Conservation (phyloP, 37 sponge, comb jelly and placozoan genomes). For the Chondrilla cf. caribensis region DNA sequence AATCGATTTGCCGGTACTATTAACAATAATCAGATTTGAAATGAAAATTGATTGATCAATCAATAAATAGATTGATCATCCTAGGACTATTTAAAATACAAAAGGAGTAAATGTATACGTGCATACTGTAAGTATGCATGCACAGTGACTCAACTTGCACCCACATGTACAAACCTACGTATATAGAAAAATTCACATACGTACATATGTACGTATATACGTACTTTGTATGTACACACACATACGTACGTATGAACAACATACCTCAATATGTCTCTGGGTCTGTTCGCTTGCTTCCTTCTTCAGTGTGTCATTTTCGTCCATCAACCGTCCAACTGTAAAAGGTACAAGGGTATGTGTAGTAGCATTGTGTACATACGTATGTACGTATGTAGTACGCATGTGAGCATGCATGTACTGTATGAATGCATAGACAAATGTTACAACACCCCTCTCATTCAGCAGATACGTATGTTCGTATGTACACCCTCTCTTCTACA, state of each 20-base stretch:
- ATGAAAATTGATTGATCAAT: too few relatives aligned
- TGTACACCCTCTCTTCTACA: background rate
- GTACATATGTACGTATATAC: background rate
- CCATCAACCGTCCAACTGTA: background rate
- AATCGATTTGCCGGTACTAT: too few relatives aligned
- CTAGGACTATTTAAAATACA: too few relatives aligned
- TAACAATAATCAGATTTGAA: too few relatives aligned
- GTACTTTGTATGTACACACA: background rate
- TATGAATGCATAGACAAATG: too few relatives aligned
- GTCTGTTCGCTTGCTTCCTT: background rate
- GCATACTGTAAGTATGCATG: too few relatives aligned
- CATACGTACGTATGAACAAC: background rate
- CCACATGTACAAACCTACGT: background rate
- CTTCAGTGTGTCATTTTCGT: slow-evolving; percentile 5
- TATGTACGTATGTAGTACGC: slow-evolving; percentile 13
- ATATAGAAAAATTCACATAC: background rate
- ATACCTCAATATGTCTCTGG: slow-evolving; percentile 20
- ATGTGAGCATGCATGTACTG: background rate
- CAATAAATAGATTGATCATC: too few relatives aligned
- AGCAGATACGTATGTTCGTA: slow-evolving; percentile 8
- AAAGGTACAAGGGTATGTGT: background rate
- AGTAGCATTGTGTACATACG: background rate
- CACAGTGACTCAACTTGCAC: background rate
- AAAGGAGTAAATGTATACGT: too few relatives aligned
- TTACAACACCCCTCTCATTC: too few relatives aligned